These are phyloP conservation scores for Sicus ferrugineus DNA, from an alignment of 2,888 invertebrate species.

Conservation along the genomic window DNA sequence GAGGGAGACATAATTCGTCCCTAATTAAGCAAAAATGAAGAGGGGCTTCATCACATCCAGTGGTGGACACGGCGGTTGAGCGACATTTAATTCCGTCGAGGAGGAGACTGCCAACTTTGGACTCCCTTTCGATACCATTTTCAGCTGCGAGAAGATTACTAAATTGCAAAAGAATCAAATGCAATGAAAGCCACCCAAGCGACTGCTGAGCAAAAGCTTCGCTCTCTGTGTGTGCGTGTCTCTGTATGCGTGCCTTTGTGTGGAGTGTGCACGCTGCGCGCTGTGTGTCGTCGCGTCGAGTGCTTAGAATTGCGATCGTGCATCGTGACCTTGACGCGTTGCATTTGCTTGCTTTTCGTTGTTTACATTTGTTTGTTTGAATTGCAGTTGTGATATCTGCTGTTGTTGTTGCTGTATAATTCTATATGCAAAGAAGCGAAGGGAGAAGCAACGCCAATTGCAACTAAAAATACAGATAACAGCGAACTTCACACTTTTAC, in stretches of 20 bases:
- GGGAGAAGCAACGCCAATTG: neutral
- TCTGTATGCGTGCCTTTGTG: slow-evolving; percentile 30
- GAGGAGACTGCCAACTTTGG: neutral
- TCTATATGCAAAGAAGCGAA: neutral
- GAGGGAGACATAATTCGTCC: neutral
- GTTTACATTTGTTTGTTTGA: neutral
- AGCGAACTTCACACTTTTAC: neutral
- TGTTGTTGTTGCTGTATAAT: slow-evolving; percentile 7
- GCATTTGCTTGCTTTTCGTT: slow-evolving; percentile 15
- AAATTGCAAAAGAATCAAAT: neutral
- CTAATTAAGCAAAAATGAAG: too few relatives aligned
- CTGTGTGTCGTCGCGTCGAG: too few relatives aligned
- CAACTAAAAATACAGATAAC: neutral
- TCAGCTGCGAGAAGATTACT: neutral
- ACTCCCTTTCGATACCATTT: neutral
- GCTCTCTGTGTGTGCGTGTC: slow-evolving; percentile 36
- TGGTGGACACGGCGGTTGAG: neutral
- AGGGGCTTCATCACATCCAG: too few relatives aligned
- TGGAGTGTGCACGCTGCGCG: neutral
- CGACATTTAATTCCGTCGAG: neutral
- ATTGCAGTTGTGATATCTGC: slow-evolving; percentile 1
- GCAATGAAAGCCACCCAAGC: neutral
- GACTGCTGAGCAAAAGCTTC: neutral
- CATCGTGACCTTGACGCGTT: slow-evolving; percentile 19
- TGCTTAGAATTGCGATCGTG: slow-evolving; percentile 23